Evolutionary conservation across 2,888 invertebrate species (phyloP).

Genomic region (Argynnis bischoffii): DNA sequence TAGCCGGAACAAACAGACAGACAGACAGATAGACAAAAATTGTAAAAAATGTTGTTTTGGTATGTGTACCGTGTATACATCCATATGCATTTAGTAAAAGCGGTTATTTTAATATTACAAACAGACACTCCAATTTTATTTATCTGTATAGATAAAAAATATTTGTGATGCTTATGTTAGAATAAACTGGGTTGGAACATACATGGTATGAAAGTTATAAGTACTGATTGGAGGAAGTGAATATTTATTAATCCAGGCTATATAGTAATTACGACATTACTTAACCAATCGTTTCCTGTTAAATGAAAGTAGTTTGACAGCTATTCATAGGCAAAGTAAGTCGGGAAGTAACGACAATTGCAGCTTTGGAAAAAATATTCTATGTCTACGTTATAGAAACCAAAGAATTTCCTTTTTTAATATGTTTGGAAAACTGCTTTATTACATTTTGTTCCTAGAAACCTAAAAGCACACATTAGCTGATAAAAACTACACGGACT

Average conservation of each 20-base stretch:
- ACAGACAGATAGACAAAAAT: too few species aligned
- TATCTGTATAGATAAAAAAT: background rate
- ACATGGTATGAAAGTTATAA: slow-evolving; percentile 11
- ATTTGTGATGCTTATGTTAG: background rate
- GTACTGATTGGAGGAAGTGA: slow-evolving; percentile 15
- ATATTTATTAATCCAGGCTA: slow-evolving; percentile 18
- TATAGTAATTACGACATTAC: slow-evolving; percentile 16
- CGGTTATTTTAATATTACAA: too few species aligned
- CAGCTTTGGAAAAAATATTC: background rate
- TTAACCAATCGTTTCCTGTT: slow-evolving; percentile 11
- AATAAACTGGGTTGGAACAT: too few species aligned
- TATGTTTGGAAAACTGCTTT: background rate
- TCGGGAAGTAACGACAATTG: slow-evolving; percentile 4
- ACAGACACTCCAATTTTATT: too few species aligned
- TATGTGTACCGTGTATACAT: too few species aligned
- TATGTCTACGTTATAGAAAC: background rate
- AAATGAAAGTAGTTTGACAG: slow-evolving; percentile 25
- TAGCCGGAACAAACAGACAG: too few species aligned
- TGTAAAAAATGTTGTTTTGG: too few species aligned
- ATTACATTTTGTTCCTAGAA: too few species aligned
- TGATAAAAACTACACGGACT: too few species aligned
- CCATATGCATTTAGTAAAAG: too few species aligned
- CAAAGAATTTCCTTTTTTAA: background rate
- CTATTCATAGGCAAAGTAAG: background rate
- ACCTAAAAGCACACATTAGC: too few species aligned